Evolutionary conservation across 1,140 invertebrate genomes (phyloP).

Genomic region (Nixonia krombeini): DNA sequence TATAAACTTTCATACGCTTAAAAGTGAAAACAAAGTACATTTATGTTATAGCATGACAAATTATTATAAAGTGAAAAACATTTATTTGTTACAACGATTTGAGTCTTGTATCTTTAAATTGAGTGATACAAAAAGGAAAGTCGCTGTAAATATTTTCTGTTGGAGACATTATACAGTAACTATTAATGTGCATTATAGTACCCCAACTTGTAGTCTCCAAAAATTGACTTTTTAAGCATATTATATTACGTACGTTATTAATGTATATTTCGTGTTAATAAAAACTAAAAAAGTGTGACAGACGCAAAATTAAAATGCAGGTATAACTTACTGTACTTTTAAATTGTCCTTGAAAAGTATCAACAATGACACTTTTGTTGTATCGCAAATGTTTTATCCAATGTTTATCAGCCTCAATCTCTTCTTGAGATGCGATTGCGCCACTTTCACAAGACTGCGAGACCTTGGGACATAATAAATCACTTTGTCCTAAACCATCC

Average conservation of each 20-base stretch:
- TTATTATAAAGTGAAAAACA: no score
- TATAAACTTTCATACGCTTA: no score
- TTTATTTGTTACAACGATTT: constrained; percentile 22
- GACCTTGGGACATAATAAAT: constrained; percentile 48
- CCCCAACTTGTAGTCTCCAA: background rate
- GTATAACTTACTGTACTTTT: constrained; percentile 77
- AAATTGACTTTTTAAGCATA: background rate
- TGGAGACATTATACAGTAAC: constrained; percentile 14
- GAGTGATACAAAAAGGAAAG: constrained; percentile 16
- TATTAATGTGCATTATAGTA: background rate
- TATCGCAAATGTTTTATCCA: constrained; percentile 76
- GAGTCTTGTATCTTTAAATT: constrained; percentile 19
- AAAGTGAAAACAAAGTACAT: background rate
- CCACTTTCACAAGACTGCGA: constrained; percentile 58
- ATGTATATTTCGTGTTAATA: no score
- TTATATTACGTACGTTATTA: no score
- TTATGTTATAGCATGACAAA: constrained; percentile 1
- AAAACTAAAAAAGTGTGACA: no score
- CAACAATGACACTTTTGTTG: constrained; percentile 79
- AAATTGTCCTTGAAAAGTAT: constrained; percentile 82
- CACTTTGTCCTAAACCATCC: constrained; percentile 47
- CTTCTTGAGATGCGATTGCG: constrained; percentile 61
- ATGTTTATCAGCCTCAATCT: constrained; percentile 74
- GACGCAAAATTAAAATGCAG: no score
- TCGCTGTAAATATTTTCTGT: constrained; percentile 1